phyloP scores from a whole-genome alignment of 2,888 invertebrate genomes.

The Chloroclysta siterata region DNA sequence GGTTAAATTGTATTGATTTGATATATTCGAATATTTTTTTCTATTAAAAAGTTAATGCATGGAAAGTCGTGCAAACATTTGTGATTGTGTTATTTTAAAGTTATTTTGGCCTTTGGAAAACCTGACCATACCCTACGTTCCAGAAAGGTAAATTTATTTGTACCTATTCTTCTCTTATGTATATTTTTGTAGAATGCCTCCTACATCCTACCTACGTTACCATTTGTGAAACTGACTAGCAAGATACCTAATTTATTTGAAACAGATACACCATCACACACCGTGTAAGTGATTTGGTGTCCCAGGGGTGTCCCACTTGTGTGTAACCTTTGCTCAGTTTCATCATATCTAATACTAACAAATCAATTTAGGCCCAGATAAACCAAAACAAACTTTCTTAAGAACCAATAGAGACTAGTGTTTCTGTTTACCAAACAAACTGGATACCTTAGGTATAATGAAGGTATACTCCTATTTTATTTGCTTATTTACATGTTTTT shows the following conservation, averaged over 20 bases:
- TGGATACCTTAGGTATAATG: no score
- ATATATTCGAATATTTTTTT: neutral
- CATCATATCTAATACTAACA: neutral
- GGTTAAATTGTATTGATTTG: neutral
- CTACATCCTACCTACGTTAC: no score
- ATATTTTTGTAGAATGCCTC: neutral
- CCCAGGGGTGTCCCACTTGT: neutral
- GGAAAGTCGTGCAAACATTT: conserved; percentile 32
- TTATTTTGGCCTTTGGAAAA: neutral
- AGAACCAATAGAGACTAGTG: neutral
- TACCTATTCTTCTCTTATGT: neutral
- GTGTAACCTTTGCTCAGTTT: neutral
- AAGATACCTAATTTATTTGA: neutral
- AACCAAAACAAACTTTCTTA: neutral
- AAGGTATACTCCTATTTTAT: no score
- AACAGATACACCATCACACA: neutral
- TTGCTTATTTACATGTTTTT: no score
- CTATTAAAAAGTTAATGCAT: neutral
- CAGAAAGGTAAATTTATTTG: conserved; percentile 5
- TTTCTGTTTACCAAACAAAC: no score
- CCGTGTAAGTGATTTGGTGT: neutral
- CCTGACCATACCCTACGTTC: neutral
- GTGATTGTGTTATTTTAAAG: neutral
- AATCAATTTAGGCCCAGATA: neutral
- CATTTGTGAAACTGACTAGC: neutral